These are phyloP conservation scores for Chelon labrosus DNA, from an alignment of 2,797 vertebrate species.

Conservation along the genomic window DNA sequence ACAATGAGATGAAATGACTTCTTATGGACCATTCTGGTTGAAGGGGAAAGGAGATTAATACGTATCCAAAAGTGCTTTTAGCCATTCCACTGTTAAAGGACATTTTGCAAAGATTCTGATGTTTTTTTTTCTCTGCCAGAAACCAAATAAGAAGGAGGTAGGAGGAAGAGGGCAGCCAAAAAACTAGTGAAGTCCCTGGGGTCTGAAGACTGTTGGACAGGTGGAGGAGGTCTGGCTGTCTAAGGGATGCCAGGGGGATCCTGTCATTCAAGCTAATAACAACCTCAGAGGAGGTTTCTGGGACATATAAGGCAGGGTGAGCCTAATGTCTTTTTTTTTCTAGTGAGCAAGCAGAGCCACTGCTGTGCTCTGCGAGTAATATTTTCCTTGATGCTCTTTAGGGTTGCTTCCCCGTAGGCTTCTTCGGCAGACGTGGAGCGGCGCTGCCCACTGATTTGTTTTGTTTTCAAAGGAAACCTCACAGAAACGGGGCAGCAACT, in stretches of 20 bases:
- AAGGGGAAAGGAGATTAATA: no score
- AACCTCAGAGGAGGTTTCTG: slow-evolving; percentile 16
- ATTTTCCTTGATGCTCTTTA: slow-evolving; percentile 7
- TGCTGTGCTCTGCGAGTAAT: slow-evolving; percentile 22
- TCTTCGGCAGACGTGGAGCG: slow-evolving; percentile 6
- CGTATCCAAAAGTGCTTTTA: no score
- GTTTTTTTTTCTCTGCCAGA: slow-evolving; percentile 8
- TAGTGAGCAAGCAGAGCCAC: slow-evolving; percentile 1
- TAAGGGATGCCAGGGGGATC: slow-evolving; percentile 14
- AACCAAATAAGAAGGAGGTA: neutral
- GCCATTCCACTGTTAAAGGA: neutral
- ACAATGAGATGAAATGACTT: no score
- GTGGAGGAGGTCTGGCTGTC: slow-evolving; percentile 23
- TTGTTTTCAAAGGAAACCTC: neutral
- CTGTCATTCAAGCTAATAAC: slow-evolving; percentile 48
- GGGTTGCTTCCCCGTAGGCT: slow-evolving; percentile 5
- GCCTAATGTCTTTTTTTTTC: slow-evolving; percentile 27
- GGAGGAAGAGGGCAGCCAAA: slow-evolving; percentile 2
- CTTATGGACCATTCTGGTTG: no score
- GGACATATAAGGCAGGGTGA: slow-evolving; percentile 5
- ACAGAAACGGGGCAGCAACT: slow-evolving; percentile 10
- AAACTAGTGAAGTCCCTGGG: slow-evolving; percentile 22
- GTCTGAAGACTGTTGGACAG: slow-evolving; percentile 41
- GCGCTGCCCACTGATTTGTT: neutral
- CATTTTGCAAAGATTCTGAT: neutral